Evolutionary conservation across 2,888 invertebrate species (phyloP), one percentile per base, ranked within the genome.

Genomic region (Ophonus ardosiacus): DNA sequence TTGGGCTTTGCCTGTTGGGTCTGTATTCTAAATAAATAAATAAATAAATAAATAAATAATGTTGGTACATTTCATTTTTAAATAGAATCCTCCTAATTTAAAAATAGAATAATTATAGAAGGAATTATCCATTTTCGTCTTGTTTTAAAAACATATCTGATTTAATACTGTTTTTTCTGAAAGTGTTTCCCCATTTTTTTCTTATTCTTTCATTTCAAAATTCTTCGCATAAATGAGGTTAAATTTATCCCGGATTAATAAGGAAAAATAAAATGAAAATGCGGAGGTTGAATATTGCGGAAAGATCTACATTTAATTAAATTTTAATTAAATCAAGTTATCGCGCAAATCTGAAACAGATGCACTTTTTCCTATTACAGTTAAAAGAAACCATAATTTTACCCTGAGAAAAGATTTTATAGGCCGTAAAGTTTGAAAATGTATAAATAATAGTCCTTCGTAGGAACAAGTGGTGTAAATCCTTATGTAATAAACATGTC

Each of bases 401-500:
- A 24, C 24, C 18, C 63, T 21, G 6, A 31, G 10, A 31, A 38
- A 68, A 68, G 38, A 68, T 31, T 68, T 68, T 68, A 56, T 74
- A 56, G 74, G 74, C 21, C 17, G 21, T 74, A 74, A 74, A 74
- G 74, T 74, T 74, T 68, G 68, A 51, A 74, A 74, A 74, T 74
- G 18, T 74, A 74, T 74, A 74, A 74, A 74, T 74, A 74, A 74
- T 74, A 43, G 74, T 56, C 56, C n/a, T 43, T 18, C 51, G 8
- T 13, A 17, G 18, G 56, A 8, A 74, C 51, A 74, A 74, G 74
- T 51, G 74, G 18, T 51, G 74, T 74, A 74, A 74, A 74, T 74
- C 51, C 74, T 74, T 74, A 43, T 74, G 74, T 74, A 74, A 74
- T 74, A 74, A 74, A 74, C 74, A 74, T 74, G 74, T 74, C 74